Conservation (phyloP, 2,113 vertebrate genomes). For the Gallinago jamesoni region DNA sequence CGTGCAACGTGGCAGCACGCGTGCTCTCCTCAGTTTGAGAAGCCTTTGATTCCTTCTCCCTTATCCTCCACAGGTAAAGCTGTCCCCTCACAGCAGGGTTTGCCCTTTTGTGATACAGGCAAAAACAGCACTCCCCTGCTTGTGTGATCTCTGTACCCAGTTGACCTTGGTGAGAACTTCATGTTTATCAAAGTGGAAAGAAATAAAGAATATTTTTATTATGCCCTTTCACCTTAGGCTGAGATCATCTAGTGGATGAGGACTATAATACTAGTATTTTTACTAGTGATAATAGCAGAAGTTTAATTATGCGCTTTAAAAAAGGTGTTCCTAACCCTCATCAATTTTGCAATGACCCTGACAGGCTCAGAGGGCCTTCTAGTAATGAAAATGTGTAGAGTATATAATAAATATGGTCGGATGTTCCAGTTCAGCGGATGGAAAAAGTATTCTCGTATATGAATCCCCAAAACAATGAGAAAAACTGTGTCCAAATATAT, state of each 20-base stretch:
- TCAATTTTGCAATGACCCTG: conserved; percentile 25
- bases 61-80: background rate
- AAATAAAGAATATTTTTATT: conserved; percentile 19
- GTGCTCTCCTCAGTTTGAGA: background rate
- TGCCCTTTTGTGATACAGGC: background rate
- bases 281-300: background rate
- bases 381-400: background rate
- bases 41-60: background rate
- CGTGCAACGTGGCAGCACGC: accelerated
- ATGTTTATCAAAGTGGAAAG: background rate
- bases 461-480: background rate
- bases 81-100: background rate
- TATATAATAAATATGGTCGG: background rate
- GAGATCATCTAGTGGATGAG: background rate
- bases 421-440: conserved; percentile 8
- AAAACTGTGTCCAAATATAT: conserved; percentile 3
- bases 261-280: background rate
- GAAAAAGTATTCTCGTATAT: background rate
- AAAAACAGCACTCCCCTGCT: background rate
- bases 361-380: background rate
- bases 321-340: background rate
- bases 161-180: background rate
- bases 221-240: background rate
- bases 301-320: background rate
- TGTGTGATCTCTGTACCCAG: background rate